These are phyloP conservation scores for Ceuthmochares aereus DNA, from an alignment of 2,113 vertebrate genomes.

Conservation along the genomic window DNA sequence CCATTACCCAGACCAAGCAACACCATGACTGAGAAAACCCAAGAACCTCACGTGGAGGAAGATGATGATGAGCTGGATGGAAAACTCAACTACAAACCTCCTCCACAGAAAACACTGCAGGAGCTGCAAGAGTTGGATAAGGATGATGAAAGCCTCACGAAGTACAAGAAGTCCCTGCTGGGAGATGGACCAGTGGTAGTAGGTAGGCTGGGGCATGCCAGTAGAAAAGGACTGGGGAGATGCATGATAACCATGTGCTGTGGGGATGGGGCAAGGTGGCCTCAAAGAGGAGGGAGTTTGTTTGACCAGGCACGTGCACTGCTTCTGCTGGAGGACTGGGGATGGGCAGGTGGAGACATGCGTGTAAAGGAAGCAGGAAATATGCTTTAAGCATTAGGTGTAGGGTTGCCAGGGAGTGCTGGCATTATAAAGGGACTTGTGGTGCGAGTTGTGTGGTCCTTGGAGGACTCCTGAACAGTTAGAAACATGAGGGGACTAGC, in stretches of 20 bases:
- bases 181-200: conserved; percentile 79
- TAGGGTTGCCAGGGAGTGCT: not conserved
- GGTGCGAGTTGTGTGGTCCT: not conserved
- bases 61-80: conserved; percentile 80
- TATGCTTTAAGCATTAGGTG: not conserved
- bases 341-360: not conserved
- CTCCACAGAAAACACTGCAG: conserved; percentile 82
- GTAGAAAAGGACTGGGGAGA: not conserved
- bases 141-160: conserved; percentile 82
- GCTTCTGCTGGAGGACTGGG: not conserved
- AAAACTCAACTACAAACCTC: conserved; percentile 84
- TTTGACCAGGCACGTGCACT: not conserved
- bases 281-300: not conserved
- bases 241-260: not conserved
- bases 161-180: conserved; percentile 84
- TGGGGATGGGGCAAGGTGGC: not conserved
- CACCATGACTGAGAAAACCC: conserved; percentile 79
- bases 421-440: not conserved
- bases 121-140: conserved; percentile 85
- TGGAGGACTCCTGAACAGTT: not conserved
- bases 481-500: not conserved
- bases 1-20: conserved; percentile 12
- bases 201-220: conserved; percentile 64
- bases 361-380: not conserved
- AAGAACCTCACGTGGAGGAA: conserved; percentile 76